Conservation (phyloP, 2,113 vertebrate genomes). For the Zosterops pallidus region DNA sequence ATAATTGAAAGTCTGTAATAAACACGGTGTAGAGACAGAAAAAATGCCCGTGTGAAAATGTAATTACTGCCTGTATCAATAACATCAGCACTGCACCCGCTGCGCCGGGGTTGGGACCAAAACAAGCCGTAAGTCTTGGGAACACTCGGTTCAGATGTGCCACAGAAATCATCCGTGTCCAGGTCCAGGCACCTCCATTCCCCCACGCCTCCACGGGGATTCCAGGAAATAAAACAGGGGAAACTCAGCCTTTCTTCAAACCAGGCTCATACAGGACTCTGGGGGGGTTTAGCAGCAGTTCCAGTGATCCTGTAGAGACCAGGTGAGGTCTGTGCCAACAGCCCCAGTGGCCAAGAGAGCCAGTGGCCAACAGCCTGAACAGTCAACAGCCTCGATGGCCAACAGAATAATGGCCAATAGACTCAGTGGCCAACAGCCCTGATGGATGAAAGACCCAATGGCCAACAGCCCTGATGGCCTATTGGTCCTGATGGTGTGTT, state of each 20-base stretch:
- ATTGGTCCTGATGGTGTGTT: too few relatives aligned
- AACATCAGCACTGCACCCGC: neutral
- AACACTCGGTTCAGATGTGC: neutral
- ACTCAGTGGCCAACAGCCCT: accelerated
- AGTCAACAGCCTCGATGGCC: neutral
- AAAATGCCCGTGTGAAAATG: conserved; percentile 30
- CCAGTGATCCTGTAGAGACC: neutral
- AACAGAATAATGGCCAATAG: neutral
- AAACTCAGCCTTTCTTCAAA: neutral
- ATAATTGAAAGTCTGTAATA: conserved; percentile 38
- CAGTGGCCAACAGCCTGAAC: neutral
- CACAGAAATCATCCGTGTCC: neutral
- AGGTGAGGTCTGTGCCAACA: neutral
- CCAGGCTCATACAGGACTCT: neutral
- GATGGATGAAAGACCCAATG: too few relatives aligned
- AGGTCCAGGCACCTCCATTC: neutral
- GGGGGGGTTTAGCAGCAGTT: neutral
- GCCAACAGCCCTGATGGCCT: too few relatives aligned
- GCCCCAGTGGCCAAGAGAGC: too few relatives aligned
- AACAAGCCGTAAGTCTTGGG: conserved; percentile 40
- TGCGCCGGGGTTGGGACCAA: neutral
- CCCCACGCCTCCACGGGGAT: accelerated
- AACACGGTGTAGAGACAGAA: conserved; percentile 6
- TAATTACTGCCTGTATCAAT: conserved; percentile 55
- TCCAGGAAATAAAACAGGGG: neutral